Base-by-base conservation (phyloP, 2,113 vertebrate genomes). In the Dissostichus mawsoni region DNA sequence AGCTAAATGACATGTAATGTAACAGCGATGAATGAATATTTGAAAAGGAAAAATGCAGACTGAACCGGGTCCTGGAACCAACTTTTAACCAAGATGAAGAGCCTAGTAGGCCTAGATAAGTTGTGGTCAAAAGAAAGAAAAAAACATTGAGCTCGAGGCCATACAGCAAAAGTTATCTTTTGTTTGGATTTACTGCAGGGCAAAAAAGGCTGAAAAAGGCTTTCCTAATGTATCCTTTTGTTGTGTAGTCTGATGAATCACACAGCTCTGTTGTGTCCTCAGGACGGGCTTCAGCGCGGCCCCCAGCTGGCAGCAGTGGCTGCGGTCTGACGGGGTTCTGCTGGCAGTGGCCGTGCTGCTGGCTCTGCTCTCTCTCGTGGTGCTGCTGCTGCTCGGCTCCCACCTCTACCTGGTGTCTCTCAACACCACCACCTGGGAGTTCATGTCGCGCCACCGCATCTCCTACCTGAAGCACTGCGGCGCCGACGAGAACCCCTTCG, bases 361-460 rank as follows among this genome's bases (percentile, higher is more conserved):
- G 0, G 11, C 96, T 47, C n/a, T 94, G 94, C 95, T 96, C 84
- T 94, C 95, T 0, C 5, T 80, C 61, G 95, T 97, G 50, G 94
- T 94, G 7, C 5, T 87, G 48, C 87, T 98, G 81, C 95, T 99
- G 78, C 94, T 99, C 11, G 87, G 92, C 81, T 97, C 95, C 1
- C 98, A 99, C 63, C 90, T 98, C 73, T 98, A 98, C 90, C 95
- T 99, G 89, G 96, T 96, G 65, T 96, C 97, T 8, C 92, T 94
- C 89, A 98, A 97, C 92, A 95, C 94, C 79, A 99, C 98, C 68
- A 98, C 97, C 65, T 99, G 98, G 98, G 98, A 99, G 86, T 98
- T 98, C 94, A 96, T 98, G 95, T 97, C 98, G 0, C 94, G 93
- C 0, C 96, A 98, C 78, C 93, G 97, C 52, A 97, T 99, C 69